A percentile compares a stretch with the other conserved stretches of the same genome.
phyloP scores from a whole-genome alignment of 2,888 invertebrate genomes.

The Heliconius ethilla region DNA sequence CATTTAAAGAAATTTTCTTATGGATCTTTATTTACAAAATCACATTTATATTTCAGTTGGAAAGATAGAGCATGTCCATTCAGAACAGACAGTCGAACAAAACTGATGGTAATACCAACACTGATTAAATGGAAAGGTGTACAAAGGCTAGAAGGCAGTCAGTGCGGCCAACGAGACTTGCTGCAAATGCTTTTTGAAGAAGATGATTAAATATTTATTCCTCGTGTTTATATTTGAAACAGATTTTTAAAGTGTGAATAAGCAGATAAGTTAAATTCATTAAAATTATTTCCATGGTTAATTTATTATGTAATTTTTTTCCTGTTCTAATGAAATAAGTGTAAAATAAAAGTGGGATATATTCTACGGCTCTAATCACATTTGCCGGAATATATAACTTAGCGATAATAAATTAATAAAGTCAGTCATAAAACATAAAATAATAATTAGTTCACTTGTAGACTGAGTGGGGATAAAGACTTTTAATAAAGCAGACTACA shows the following conservation, averaged over 20 bases:
- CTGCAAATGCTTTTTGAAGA: slow-evolving; percentile 91
- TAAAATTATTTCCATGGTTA: background rate
- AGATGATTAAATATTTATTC: slow-evolving; percentile 71
- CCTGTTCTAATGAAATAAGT: background rate
- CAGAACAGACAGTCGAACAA: slow-evolving; percentile 87
- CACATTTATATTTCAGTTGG: slow-evolving; percentile 84
- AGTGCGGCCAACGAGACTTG: slow-evolving; percentile 87
- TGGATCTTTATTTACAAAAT: background rate
- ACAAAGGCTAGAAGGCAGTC: slow-evolving; percentile 89
- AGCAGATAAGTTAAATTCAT: background rate
- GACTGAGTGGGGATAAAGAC: no score
- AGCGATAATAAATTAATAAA: no score
- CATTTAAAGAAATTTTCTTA: background rate
- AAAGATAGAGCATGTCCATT: slow-evolving; percentile 91
- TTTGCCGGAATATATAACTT: no score
- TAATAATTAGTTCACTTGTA: no score
- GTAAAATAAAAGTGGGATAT: background rate
- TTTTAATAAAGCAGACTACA: no score
- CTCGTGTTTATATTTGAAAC: background rate
- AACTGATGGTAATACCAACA: slow-evolving; percentile 91
- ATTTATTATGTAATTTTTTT: background rate
- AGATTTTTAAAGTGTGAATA: background rate
- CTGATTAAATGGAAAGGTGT: slow-evolving; percentile 89
- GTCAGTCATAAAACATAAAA: no score
- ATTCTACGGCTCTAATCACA: no score